These are phyloP conservation scores for Callithrix jacchus DNA, from an alignment of 2,113 vertebrate species.

Conservation along the genomic window DNA sequence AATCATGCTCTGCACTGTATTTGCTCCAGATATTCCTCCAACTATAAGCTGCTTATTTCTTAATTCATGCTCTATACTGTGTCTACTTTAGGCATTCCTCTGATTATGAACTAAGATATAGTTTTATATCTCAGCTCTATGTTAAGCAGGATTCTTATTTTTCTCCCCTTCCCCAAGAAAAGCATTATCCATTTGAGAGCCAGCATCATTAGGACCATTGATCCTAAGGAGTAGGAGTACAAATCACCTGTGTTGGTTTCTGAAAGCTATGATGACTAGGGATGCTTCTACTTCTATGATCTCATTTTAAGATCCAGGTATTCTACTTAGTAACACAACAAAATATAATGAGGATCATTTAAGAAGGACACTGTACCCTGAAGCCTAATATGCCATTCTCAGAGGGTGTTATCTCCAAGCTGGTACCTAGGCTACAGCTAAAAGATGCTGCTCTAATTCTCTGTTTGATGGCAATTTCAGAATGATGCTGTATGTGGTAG, in stretches of 20 bases:
- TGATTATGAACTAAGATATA: no score
- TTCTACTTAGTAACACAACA: background rate
- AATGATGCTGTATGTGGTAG: no score
- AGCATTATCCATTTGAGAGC: background rate
- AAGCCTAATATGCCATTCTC: background rate
- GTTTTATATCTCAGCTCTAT: background rate
- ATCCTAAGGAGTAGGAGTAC: background rate
- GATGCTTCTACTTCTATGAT: background rate
- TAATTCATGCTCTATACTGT: no score
- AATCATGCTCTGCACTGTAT: no score
- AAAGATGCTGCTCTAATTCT: background rate
- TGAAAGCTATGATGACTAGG: background rate
- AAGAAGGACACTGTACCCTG: background rate
- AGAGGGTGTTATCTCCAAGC: background rate
- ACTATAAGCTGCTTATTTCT: no score
- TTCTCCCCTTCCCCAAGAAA: background rate
- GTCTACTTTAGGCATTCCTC: no score
- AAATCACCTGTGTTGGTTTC: background rate
- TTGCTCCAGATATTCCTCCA: no score
- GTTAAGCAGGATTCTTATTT: background rate
- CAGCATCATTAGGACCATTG: background rate
- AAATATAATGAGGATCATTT: background rate
- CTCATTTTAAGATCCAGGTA: background rate
- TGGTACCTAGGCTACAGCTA: background rate
- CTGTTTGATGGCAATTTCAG: background rate